Percentiles rank a stretch among this genome's conserved stretches.
Conservation (phyloP, 2,888 invertebrate species). For the Hesperia comma region DNA sequence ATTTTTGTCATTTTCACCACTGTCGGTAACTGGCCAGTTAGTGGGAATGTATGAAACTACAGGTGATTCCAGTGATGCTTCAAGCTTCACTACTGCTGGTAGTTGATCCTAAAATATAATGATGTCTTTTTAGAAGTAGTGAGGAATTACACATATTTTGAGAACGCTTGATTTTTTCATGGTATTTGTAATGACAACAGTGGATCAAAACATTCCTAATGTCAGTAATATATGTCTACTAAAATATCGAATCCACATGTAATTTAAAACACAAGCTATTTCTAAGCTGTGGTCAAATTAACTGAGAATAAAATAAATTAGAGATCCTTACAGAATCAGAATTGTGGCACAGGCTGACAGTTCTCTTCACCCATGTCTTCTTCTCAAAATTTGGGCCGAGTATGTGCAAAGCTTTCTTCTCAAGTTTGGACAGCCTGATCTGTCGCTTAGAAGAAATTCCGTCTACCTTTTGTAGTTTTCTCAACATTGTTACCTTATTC, state of each 20-base stretch:
- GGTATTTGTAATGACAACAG: too few species aligned
- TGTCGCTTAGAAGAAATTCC: conserved; percentile 47
- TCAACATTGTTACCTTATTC: conserved; percentile 57
- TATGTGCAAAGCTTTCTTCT: conserved; percentile 61
- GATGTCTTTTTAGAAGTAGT: too few species aligned
- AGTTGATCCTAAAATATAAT: conserved; percentile 52
- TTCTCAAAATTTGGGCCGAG: conserved; percentile 63
- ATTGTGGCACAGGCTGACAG: conserved; percentile 44
- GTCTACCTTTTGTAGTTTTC: conserved; percentile 50
- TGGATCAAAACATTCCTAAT: too few species aligned
- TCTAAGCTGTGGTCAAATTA: too few species aligned
- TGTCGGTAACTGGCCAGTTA: conserved; percentile 38
- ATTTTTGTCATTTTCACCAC: conserved; percentile 47
- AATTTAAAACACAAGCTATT: too few species aligned
- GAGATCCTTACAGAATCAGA: conserved; percentile 50
- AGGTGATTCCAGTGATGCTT: conserved; percentile 49
- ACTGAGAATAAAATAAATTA: conserved; percentile 8
- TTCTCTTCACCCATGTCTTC: conserved; percentile 44
- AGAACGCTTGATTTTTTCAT: too few species aligned
- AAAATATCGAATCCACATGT: too few species aligned
- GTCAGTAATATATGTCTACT: too few species aligned
- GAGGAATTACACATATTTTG: too few species aligned
- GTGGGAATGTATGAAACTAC: conserved; percentile 1
- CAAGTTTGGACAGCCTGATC: conserved; percentile 60
- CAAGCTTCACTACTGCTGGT: conserved; percentile 59